phyloP scores from a whole-genome alignment of 2,888 invertebrate species.

The Drosophila cyrtoloma region DNA sequence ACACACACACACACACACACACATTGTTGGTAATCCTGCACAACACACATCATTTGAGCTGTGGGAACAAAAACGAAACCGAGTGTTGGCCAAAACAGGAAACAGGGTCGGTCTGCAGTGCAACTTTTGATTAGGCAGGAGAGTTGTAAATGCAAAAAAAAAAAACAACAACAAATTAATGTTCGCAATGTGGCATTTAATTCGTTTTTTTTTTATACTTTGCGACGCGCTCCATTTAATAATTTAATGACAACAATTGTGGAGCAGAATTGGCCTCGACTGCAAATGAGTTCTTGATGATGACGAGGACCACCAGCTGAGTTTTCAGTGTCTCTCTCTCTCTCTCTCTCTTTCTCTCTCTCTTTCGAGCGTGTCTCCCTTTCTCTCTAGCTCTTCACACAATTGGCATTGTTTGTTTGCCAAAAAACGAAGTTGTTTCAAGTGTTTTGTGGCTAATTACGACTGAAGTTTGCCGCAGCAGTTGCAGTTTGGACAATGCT shows the following conservation, averaged over 20 bases:
- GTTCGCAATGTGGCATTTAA: conserved; percentile 7
- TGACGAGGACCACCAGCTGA: conserved; percentile 34
- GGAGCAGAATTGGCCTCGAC: conserved; percentile 23
- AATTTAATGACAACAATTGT: conserved; percentile 62
- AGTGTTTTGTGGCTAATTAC: conserved; percentile 66
- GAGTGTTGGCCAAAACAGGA: conserved; percentile 30
- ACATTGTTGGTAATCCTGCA: conserved; percentile 32
- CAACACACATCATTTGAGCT: conserved; percentile 39
- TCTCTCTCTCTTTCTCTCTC: neutral
- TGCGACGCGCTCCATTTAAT: conserved; percentile 64
- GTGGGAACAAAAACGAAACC: conserved; percentile 30
- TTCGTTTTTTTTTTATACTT: conserved; percentile 19
- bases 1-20: neutral
- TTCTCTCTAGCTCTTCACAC: conserved; percentile 1
- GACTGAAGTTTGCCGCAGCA: conserved; percentile 16
- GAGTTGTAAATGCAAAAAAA: conserved; percentile 20
- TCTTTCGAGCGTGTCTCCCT: neutral
- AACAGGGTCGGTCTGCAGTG: conserved; percentile 28
- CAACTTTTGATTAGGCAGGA: conserved; percentile 64
- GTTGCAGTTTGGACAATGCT: conserved; percentile 39
- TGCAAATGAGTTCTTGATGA: conserved; percentile 78
- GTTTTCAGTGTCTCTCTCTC: neutral
- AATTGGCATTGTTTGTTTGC: conserved; percentile 33
- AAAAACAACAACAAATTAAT: neutral
- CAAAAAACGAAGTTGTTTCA: conserved; percentile 41